Percentiles rank a stretch among this genome's conserved stretches.
phyloP scores from a whole-genome alignment of 1,140 invertebrate genomes.

The Chionoecetes opilio region DNA sequence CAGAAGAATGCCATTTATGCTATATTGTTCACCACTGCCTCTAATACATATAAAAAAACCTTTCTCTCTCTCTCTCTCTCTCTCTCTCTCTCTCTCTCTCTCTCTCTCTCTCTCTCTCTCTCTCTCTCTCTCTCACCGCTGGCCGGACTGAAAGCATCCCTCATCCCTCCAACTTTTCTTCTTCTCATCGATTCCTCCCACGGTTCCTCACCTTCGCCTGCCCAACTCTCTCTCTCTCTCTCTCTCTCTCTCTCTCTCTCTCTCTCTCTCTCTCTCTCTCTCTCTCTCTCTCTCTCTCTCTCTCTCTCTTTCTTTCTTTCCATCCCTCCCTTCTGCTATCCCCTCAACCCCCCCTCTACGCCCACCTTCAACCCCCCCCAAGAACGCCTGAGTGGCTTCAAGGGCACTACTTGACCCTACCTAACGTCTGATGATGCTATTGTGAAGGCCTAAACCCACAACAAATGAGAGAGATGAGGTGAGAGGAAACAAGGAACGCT shows the following conservation, averaged over 20 bases:
- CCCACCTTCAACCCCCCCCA: too few relatives aligned
- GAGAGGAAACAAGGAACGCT: not conserved
- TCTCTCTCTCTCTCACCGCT: conserved; percentile 16
- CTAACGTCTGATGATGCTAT: conserved; percentile 29
- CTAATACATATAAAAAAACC: too few relatives aligned
- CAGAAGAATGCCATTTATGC: too few relatives aligned
- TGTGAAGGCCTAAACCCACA: not conserved
- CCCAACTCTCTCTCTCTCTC: not conserved
- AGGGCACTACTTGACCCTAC: not conserved
- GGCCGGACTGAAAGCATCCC: not conserved
- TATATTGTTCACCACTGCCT: too few relatives aligned
- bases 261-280: not conserved
- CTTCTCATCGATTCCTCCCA: conserved; percentile 6
- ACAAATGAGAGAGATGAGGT: conserved; percentile 5
- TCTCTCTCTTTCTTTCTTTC: not conserved
- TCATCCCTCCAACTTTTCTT: not conserved
- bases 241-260: not conserved
- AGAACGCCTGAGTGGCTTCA: conserved; percentile 10
- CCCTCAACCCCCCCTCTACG: not conserved
- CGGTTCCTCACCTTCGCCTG: conserved; percentile 23
- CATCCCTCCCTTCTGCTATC: not conserved
- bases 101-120: conserved; percentile 58
- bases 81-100: conserved; percentile 32
- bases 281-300: not conserved
- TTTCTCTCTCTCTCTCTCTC: conserved; percentile 1